These are phyloP conservation scores for Syngnathus floridae DNA, from an alignment of 2,113 vertebrate species.

Conservation along the genomic window DNA sequence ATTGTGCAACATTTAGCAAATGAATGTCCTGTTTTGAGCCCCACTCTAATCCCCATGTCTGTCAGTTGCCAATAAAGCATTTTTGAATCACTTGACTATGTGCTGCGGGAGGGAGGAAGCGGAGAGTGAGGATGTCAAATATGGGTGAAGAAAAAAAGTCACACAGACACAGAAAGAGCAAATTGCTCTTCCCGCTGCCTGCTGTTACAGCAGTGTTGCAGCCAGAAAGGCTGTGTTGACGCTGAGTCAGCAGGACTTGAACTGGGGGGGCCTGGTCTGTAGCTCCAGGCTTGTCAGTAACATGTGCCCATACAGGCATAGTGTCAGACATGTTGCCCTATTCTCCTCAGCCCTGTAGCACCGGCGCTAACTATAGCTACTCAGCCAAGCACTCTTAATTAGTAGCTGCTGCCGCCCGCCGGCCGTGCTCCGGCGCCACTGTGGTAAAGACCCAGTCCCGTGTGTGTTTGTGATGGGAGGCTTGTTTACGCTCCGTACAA, in stretches of 20 bases:
- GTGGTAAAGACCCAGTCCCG: constrained; percentile 58
- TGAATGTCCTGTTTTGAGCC: constrained; percentile 46
- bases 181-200: constrained; percentile 28
- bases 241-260: constrained; percentile 64
- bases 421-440: constrained; percentile 61
- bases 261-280: constrained; percentile 41
- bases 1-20: constrained; percentile 32
- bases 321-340: constrained; percentile 59
- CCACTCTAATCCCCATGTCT: constrained; percentile 23
- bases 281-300: constrained; percentile 39
- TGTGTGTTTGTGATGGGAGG: constrained; percentile 28
- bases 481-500: constrained; percentile 32
- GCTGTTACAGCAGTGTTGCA: constrained; percentile 42
- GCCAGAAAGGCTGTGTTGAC: constrained; percentile 46
- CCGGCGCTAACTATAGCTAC: constrained; percentile 50
- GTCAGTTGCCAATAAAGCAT: constrained; percentile 31
- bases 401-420: constrained; percentile 58
- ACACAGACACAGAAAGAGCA: constrained; percentile 24
- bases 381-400: constrained; percentile 64
- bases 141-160: constrained; percentile 12
- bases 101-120: constrained; percentile 12
- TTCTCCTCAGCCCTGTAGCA: constrained; percentile 56
- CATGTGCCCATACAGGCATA: constrained; percentile 24
- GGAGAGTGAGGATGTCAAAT: neutral
- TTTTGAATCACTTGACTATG: constrained; percentile 33